Evolutionary conservation across 2,113 vertebrate genomes (phyloP).

Genomic region (Actenoides hombroni): DNA sequence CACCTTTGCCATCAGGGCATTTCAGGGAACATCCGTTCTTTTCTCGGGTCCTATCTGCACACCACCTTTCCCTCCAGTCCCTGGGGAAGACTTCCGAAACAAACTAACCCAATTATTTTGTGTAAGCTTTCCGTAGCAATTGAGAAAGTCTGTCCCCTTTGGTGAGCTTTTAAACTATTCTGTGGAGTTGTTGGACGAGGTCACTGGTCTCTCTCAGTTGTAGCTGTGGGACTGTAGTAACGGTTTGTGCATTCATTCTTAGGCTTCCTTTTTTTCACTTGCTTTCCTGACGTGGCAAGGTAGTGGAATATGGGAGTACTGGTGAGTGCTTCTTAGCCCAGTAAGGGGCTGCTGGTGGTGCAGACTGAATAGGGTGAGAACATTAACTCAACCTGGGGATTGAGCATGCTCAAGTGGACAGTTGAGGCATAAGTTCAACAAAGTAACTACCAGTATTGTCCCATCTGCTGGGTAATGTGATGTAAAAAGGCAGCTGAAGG

Average conservation of each 20-base stretch:
- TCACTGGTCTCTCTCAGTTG: not conserved
- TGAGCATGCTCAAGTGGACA: not conserved
- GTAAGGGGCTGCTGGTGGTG: not conserved
- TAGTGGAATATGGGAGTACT: not conserved
- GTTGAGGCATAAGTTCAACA: not conserved
- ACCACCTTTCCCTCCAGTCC: not conserved
- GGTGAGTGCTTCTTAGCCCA: not conserved
- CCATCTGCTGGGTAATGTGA: not conserved
- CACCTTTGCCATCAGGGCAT: not conserved
- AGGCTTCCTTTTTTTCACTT: not conserved
- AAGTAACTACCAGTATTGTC: not conserved
- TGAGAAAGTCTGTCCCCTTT: not conserved
- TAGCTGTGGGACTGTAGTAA: not conserved
- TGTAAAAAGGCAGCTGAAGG: not conserved
- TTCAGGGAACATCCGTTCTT: not conserved
- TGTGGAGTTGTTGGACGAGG: not conserved
- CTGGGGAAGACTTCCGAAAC: not conserved
- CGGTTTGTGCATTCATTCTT: not conserved
- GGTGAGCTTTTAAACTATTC: not conserved
- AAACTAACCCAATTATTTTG: not conserved
- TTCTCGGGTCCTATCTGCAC: fast-evolving
- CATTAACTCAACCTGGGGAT: not conserved
- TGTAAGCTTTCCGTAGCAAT: not conserved
- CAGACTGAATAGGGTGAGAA: not conserved
- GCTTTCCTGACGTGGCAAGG: not conserved